Evolutionary conservation across 1,140 invertebrate species (phyloP), one percentile per base, ranked within the genome.

Genomic region (Teleogryllus occipitalis): DNA sequence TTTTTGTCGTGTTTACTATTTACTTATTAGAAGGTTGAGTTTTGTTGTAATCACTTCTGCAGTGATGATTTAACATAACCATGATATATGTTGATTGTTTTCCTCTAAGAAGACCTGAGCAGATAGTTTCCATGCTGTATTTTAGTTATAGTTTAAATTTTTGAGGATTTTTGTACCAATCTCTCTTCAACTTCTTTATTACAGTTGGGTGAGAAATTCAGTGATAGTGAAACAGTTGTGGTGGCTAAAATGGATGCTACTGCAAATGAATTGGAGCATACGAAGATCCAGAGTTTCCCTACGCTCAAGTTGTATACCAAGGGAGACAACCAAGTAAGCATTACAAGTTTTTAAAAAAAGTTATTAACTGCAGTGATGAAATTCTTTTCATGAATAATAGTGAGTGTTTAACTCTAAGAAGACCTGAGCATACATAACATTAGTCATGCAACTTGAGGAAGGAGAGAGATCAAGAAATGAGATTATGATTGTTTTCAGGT

Each of bases 181-280:
- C 8, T 8, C n/a, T 74, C 10, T 75, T 4, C 8, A 47, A 46
- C 8, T 76, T 82, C 49, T 81, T 1, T 39, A 39, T 84, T 84
- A 49, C 79, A 95, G 89, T 88, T 96, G 80, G 94, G 90, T 80
- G 94, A 96, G 83, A 95, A 98, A 87, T 99, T 92, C 87, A 93
- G 94, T 85, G 93, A 96, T 82, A 91, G 92, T 82, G 91, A 93
- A 73, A 91, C 92, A 81, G 89, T 99, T 82, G 90, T 99, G 15
- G 95, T 99, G 85, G 97, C 98, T 82, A 99, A 99, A 89, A 98
- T 99, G 91, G 98, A 99, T 87, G 92, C 98, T 76, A 99, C 98
- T 79, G 94, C 92, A 84, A 99, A 99, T 87, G 98, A 99, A 89
- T 87, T 99, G 80, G 96, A 98, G 83, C 94, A 96, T 88, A 93